Conservation (phyloP, 1,140 invertebrate species). For the Cecropterus lyciades region DNA sequence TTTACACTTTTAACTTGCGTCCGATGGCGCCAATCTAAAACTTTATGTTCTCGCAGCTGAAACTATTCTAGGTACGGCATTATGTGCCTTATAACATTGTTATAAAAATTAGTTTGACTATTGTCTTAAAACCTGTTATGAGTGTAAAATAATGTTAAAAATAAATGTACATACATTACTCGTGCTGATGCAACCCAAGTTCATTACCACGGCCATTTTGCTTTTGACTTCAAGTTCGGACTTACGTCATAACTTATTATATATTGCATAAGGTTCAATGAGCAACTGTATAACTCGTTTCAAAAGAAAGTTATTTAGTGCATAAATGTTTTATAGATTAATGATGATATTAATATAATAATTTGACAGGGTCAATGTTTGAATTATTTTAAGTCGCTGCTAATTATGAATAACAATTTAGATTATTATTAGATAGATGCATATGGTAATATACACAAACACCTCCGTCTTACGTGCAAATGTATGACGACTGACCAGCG, state of each 20-base stretch:
- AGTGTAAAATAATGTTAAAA: not conserved
- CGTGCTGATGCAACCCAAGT: conserved; percentile 45
- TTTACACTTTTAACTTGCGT: not conserved
- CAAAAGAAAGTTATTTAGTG: too few species aligned
- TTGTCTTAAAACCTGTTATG: not conserved
- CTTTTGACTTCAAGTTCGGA: conserved; percentile 37
- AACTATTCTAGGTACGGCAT: not conserved
- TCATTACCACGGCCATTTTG: conserved; percentile 45
- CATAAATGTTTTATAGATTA: too few species aligned
- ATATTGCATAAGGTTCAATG: conserved; percentile 39
- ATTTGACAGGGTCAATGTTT: too few species aligned
- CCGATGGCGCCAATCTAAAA: conserved; percentile 4
- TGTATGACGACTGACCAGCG: too few species aligned
- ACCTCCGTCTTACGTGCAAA: too few species aligned
- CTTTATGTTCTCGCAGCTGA: not conserved
- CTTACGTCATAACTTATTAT: conserved; percentile 39
- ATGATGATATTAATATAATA: too few species aligned
- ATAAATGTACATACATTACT: not conserved
- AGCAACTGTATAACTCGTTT: not conserved
- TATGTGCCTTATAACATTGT: not conserved
- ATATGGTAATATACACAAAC: too few species aligned
- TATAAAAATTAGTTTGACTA: not conserved
- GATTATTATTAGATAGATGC: too few species aligned
- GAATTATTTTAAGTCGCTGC: too few species aligned
- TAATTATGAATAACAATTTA: too few species aligned